phyloP scores from a whole-genome alignment of 2,113 vertebrate genomes.

The Sterrhoptilus dennistouni region DNA sequence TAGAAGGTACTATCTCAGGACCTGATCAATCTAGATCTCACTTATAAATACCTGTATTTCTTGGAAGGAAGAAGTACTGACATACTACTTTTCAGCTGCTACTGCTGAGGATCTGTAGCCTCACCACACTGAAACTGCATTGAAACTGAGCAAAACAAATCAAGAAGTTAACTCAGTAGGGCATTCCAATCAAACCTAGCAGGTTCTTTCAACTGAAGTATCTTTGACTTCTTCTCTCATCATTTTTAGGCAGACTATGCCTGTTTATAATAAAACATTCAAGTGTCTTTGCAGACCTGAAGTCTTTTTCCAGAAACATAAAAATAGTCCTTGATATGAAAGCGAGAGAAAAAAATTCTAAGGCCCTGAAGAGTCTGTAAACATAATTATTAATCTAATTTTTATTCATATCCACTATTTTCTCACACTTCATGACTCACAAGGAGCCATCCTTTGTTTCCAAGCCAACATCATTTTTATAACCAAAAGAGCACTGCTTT shows the following conservation, averaged over 20 bases:
- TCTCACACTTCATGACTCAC: not conserved
- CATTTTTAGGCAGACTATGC: not conserved
- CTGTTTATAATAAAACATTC: not conserved
- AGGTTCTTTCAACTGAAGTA: not conserved
- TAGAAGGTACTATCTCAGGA: not conserved
- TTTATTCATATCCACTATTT: not conserved
- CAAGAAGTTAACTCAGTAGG: not conserved
- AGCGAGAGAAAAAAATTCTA: not conserved
- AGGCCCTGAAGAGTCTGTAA: not conserved
- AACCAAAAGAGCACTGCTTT: not conserved
- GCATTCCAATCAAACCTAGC: not conserved
- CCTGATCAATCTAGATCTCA: not conserved
- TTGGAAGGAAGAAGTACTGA: not conserved
- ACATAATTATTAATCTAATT: not conserved
- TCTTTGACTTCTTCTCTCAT: not conserved
- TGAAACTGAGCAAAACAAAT: not conserved
- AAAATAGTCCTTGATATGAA: not conserved
- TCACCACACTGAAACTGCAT: not conserved
- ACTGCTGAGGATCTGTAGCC: not conserved
- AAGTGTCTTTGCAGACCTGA: not conserved
- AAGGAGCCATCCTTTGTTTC: constrained; percentile 44
- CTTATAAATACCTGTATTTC: not conserved
- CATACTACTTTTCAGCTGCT: not conserved
- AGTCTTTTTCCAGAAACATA: not conserved
- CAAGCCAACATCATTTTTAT: not conserved